These are phyloP conservation scores for Agonopterix subpropinquella DNA, from an alignment of 2,888 invertebrate genomes.

Conservation along the genomic window DNA sequence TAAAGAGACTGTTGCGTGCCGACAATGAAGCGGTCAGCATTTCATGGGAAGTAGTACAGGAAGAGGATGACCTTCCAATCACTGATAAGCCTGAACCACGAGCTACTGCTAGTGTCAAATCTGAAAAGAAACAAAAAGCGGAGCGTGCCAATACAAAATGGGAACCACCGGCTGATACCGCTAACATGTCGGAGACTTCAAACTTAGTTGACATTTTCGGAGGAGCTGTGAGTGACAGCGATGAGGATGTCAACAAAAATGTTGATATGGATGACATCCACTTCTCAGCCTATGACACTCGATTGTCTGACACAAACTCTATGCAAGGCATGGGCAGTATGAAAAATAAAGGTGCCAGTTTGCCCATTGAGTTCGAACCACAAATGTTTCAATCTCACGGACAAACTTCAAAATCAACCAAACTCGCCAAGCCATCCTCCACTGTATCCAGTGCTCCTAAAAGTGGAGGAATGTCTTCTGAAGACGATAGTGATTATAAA, in stretches of 20 bases:
- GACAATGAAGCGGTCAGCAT: conserved; percentile 95
- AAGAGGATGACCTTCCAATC: conserved; percentile 83
- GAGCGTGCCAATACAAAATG: conserved; percentile 28
- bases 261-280: conserved; percentile 89
- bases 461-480: conserved; percentile 40
- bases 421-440: not conserved
- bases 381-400: not conserved
- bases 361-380: not conserved
- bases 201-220: conserved; percentile 89
- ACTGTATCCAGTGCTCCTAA: conserved; percentile 25
- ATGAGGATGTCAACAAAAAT: conserved; percentile 87
- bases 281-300: conserved; percentile 83
- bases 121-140: conserved; percentile 50
- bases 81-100: conserved; percentile 28
- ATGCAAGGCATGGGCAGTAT: conserved; percentile 40
- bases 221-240: conserved; percentile 93
- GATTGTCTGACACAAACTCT: conserved; percentile 77
- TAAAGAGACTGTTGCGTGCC: conserved; percentile 90
- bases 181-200: conserved; percentile 40
- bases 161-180: conserved; percentile 21
- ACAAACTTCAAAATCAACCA: not conserved
- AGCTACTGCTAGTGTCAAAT: conserved; percentile 32
- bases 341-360: conserved; percentile 21
- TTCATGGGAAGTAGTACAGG: conserved; percentile 92
- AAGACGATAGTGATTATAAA: conserved; percentile 49